These are phyloP conservation scores for Slavum lentiscoides DNA, from an alignment of 2,888 invertebrate species.

Conservation along the genomic window DNA sequence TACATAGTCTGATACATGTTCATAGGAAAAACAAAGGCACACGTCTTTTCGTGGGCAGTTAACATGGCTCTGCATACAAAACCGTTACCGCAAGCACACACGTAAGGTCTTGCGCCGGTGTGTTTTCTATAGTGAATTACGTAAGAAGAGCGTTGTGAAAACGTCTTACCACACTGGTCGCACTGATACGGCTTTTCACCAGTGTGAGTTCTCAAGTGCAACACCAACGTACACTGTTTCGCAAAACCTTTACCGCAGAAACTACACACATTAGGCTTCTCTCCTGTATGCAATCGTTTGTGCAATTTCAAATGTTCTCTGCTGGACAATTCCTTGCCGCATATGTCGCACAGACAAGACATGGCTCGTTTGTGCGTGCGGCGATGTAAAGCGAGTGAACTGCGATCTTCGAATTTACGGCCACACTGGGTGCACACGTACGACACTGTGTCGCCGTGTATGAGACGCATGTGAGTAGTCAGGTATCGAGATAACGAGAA, in stretches of 20 bases:
- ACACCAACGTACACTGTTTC: slow-evolving; percentile 61
- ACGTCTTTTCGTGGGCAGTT: slow-evolving; percentile 59
- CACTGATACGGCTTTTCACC: slow-evolving; percentile 64
- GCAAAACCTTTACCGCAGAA: slow-evolving; percentile 63
- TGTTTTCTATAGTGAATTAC: slow-evolving; percentile 63
- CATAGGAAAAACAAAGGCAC: slow-evolving; percentile 52
- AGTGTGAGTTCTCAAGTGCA: slow-evolving; percentile 62
- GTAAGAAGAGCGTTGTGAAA: slow-evolving; percentile 63
- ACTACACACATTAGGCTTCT: slow-evolving; percentile 64
- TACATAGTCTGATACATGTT: slow-evolving; percentile 49
- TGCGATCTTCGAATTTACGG: slow-evolving; percentile 60
- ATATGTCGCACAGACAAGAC: slow-evolving; percentile 65
- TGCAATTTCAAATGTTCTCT: slow-evolving; percentile 65
- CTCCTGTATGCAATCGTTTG: slow-evolving; percentile 64
- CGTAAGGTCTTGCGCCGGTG: slow-evolving; percentile 62
- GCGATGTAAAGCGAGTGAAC: slow-evolving; percentile 60
- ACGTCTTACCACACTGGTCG: slow-evolving; percentile 62
- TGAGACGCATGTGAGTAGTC: slow-evolving; percentile 58
- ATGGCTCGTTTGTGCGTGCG: slow-evolving; percentile 63
- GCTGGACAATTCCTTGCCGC: slow-evolving; percentile 65
- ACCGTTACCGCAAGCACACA: slow-evolving; percentile 61
- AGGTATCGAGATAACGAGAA: slow-evolving; percentile 60
- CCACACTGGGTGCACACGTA: slow-evolving; percentile 64
- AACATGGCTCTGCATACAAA: slow-evolving; percentile 62
- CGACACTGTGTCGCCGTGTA: slow-evolving; percentile 47